These are phyloP conservation scores for Pterostichus niger DNA, from an alignment of 2,888 invertebrate genomes.

Conservation along the genomic window DNA sequence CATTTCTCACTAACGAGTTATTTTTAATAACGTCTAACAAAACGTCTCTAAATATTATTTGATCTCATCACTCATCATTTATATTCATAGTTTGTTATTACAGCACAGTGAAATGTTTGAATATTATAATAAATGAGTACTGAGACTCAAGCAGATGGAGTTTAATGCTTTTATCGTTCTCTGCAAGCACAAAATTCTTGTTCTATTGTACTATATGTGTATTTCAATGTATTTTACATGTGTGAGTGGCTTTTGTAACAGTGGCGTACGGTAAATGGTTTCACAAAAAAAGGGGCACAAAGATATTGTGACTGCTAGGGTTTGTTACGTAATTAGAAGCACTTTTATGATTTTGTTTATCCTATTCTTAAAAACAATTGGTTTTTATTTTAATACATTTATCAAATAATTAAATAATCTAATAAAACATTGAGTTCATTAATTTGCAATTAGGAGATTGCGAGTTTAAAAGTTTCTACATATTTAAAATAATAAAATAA, in stretches of 20 bases:
- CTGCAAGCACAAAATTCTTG: conserved; percentile 10
- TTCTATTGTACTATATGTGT: conserved; percentile 36
- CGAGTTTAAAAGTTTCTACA: too few relatives aligned
- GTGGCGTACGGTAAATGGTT: conserved; percentile 4
- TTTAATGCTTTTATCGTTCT: conserved; percentile 32
- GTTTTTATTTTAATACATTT: too few relatives aligned
- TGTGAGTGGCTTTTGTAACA: conserved; percentile 2
- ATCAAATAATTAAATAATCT: too few relatives aligned
- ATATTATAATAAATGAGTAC: conserved; percentile 62
- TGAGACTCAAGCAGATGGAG: conserved; percentile 27
- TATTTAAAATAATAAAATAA: too few relatives aligned
- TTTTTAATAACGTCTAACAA: conserved; percentile 19
- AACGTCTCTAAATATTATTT: conserved; percentile 47
- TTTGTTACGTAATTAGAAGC: too few relatives aligned
- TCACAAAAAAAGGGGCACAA: neutral
- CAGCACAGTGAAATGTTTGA: conserved; percentile 61
- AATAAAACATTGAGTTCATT: too few relatives aligned
- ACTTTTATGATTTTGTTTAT: too few relatives aligned
- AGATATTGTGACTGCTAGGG: conserved; percentile 1
- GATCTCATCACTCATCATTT: conserved; percentile 57
- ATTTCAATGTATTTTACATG: conserved; percentile 37
- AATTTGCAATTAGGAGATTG: too few relatives aligned
- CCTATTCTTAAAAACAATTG: too few relatives aligned
- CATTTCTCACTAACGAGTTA: neutral
- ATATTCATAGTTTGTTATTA: conserved; percentile 65